phyloP scores from a whole-genome alignment of 2,888 invertebrate genomes.

The Zonitis immaculata region DNA sequence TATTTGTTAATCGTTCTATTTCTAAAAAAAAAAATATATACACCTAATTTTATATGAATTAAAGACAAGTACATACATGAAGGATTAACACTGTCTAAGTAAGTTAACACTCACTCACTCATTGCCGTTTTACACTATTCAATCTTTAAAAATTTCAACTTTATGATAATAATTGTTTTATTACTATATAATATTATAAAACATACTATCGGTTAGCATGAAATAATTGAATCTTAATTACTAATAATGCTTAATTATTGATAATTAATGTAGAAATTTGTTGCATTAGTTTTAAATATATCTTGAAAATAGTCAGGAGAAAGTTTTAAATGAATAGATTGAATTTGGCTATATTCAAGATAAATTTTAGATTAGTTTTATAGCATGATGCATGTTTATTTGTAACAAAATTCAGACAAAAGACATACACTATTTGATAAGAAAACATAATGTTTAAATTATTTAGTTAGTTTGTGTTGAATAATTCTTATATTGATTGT shows the following conservation, averaged over 20 bases:
- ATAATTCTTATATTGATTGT: not conserved
- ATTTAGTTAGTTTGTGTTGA: too few species aligned
- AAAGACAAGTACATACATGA: constrained; percentile 41
- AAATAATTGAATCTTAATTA: constrained; percentile 14
- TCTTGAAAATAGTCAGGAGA: not conserved
- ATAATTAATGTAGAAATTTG: constrained; percentile 15
- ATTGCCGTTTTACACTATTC: constrained; percentile 29
- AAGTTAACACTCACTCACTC: constrained; percentile 44
- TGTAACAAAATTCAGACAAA: constrained; percentile 19
- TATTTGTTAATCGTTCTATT: not conserved
- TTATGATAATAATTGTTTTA: constrained; percentile 4
- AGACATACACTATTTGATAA: constrained; percentile 22
- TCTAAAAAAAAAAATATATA: not conserved
- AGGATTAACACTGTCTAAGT: constrained; percentile 46
- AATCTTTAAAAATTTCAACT: constrained; percentile 20
- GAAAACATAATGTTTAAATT: too few species aligned
- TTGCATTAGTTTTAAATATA: constrained; percentile 12
- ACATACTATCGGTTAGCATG: constrained; percentile 20
- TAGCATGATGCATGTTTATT: constrained; percentile 34
- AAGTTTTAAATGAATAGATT: not conserved
- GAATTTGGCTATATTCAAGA: not conserved
- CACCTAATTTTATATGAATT: constrained; percentile 29
- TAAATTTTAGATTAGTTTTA: constrained; percentile 20
- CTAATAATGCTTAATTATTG: constrained; percentile 15
- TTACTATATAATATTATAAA: constrained; percentile 5